A percentile compares a stretch with the other conserved stretches of the same genome.
Conservation (phyloP, 2,888 invertebrate genomes). For the Diachrysia chrysitis region DNA sequence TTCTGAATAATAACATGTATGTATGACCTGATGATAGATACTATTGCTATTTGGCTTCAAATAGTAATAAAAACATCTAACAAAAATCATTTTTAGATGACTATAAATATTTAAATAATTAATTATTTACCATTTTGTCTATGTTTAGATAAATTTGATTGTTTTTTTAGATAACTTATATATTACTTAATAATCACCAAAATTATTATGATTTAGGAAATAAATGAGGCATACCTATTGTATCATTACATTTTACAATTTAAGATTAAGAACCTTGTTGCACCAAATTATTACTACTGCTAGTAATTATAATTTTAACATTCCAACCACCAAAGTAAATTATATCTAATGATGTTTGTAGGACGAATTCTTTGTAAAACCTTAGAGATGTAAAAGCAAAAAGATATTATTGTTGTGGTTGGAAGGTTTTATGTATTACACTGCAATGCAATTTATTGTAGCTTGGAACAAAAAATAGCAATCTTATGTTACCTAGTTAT, state of each 20-base stretch:
- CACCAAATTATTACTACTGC: neutral
- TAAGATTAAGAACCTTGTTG: neutral
- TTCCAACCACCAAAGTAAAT: neutral
- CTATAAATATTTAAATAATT: no score
- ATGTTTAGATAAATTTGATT: neutral
- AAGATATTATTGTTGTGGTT: neutral
- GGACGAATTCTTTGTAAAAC: no score
- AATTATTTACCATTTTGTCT: no score
- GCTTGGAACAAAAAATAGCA: constrained; percentile 25
- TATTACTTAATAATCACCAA: neutral
- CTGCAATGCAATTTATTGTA: constrained; percentile 3
- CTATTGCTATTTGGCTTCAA: no score
- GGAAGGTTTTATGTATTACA: neutral
- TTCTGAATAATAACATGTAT: neutral
- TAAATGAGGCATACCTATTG: neutral
- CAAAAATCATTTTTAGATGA: no score
- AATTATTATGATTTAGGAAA: neutral
- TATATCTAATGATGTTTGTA: no score
- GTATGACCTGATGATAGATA: neutral
- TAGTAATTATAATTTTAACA: neutral
- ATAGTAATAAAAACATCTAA: no score
- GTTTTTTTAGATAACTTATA: neutral
- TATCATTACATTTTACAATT: neutral
- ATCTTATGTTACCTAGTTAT: constrained; percentile 35
- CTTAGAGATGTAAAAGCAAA: no score